Conservation (phyloP, 2,797 vertebrate genomes). For the Sebastes itinus region DNA sequence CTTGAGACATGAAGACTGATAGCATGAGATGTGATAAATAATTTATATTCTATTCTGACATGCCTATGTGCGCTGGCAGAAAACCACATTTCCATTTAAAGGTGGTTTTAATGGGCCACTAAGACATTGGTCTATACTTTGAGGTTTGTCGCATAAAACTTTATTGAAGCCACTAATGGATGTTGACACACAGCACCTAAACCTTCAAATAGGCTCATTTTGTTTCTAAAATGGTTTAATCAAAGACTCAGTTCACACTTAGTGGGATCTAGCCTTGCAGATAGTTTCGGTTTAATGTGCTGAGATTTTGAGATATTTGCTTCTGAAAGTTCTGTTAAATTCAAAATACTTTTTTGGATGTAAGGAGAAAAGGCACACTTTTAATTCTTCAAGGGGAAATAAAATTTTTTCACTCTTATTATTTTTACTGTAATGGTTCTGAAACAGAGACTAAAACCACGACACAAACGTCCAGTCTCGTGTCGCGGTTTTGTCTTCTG, state of each 20-base stretch:
- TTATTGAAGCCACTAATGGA: constrained; percentile 12
- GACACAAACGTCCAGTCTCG: no score
- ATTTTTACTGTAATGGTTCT: neutral
- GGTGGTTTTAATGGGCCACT: constrained; percentile 6
- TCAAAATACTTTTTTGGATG: neutral
- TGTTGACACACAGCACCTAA: constrained; percentile 13
- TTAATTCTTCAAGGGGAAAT: neutral
- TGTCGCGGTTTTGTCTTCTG: no score
- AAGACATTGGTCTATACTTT: constrained; percentile 2
- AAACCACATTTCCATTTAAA: constrained; percentile 28
- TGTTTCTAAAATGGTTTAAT: constrained; percentile 38
- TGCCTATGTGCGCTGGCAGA: constrained; percentile 3
- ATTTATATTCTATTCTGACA: constrained; percentile 25
- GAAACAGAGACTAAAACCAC: neutral
- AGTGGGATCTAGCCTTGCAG: neutral
- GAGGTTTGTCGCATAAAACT: constrained; percentile 15
- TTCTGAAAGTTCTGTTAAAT: neutral
- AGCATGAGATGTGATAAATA: constrained; percentile 26
- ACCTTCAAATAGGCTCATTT: constrained; percentile 26
- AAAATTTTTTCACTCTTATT: no score
- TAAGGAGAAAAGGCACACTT: neutral
- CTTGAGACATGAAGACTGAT: neutral
- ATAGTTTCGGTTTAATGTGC: neutral
- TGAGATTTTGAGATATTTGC: neutral
- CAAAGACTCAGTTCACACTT: neutral